Evolutionary conservation across 92 coral and sea anemone genomes (phyloP), one percentile per base, ranked within the genome.

Genomic region (Palythoa grandiflora): DNA sequence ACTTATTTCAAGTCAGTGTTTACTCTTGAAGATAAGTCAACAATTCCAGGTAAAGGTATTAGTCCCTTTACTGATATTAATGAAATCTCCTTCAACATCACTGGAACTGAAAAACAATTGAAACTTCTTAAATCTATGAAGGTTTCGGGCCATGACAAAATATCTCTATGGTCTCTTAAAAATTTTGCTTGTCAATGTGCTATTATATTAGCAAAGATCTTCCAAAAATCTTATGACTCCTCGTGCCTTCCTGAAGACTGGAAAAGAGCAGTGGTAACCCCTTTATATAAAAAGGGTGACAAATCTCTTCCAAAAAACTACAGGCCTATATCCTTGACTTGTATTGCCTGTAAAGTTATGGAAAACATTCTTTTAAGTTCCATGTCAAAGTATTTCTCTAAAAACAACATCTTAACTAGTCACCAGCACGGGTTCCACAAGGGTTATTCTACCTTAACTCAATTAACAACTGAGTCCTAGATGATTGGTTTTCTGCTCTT

Each of bases 1-100:
- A 87, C 55, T 51, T 75, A 87, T 85, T 87, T 87, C 77, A 75
- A 87, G 84, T 87, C 89, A 36, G 89, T 76, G 52, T 87, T 87
- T 20, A 87, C 89, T 51, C 57, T 44, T 87, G 89, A 87, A 59
- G 83, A 75, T 75, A 54, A n/a, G 72, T 55, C 86, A 57, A 53
- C 38, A 54, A 81, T 81, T 15, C 74, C 89, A 77, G 65, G 54
- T 75, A 87, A 87, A 87, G 89, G 84, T 28, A 50, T 73, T 39
- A 75, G 84, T 75, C 57, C 89, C 35, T 87, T 76, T 28, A 66
- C 89, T 75, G 89, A 79, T 40, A 81, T 81, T 60, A 36, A 16
- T 15, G 51, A 81, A 19, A 53, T 81, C 15, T 55, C 73, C 36
- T 81, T 81, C 54, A 16, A 1, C 86, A 39, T 59, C n/a, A 17